Base-by-base conservation (phyloP, 2,113 vertebrate species). In the Pycnonotus jocosus region DNA sequence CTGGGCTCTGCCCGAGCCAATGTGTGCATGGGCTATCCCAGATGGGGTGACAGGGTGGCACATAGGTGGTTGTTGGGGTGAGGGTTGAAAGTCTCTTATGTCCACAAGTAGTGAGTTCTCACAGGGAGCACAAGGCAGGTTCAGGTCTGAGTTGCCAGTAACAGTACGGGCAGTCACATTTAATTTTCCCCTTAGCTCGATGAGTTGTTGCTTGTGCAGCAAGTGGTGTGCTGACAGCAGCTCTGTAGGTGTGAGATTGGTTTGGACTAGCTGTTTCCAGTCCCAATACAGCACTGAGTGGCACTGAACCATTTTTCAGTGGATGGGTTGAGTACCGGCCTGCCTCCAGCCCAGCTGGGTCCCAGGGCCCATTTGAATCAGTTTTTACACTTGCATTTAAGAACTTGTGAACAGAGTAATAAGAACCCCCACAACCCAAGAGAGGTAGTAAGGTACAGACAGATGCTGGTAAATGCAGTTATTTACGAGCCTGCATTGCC, bases 81-180 rank as follows among this genome's bases (percentile, higher is more conserved):
- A 9, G 38, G 23, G 8, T 22, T 57, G 37, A 8, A 31, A 37
- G 31, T 28, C 19, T 33, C 0, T 0, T 15, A 0, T 6, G 2
- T n/a, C 35, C 7, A 16, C 44, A 24, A 8, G 11, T 10, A 35
- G 48, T 3, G 23, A 28, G 33, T 13, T 24, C 10, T 15, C 51
- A 2, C 3, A 3, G 22, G 30, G 27, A 4, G 14, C 0, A 0
- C 1, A 0, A 9, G 16, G 42, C 48, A 35, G 22, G 13, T 15
- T 22, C 15, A 7, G 20, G 5, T 11, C 10, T 8, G 3, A 45
- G 50, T 16, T 31, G 68, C 30, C 3, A 4, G 10, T 35, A 44
- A 42, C 35, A 23, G 0, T 9, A 10, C 2, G 54, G 17, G 42
- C 8, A 10, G 13, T 1, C 27, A 45, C 21, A 25, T 47, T 73